Percentiles rank a stretch among this genome's conserved stretches.
Evolutionary conservation across 30 jellyfish, hydroid and myxozoan genomes (phyloP).

Genomic region (Hydra vulgaris): DNA sequence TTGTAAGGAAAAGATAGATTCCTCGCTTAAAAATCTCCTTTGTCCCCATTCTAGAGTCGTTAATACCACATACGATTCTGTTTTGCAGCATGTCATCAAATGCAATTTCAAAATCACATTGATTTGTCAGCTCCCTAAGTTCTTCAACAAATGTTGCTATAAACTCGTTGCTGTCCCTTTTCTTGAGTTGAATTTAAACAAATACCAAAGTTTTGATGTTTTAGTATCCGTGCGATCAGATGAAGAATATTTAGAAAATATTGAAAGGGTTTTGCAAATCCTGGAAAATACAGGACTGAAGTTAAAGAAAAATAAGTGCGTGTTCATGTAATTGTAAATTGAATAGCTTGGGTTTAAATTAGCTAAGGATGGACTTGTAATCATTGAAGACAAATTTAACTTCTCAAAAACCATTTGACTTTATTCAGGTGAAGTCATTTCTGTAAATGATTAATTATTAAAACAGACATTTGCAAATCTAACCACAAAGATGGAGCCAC

Average conservation of each 20-base stretch:
- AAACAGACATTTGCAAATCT: constrained; percentile 30
- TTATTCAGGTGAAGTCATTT: constrained; percentile 35
- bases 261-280: constrained; percentile 13
- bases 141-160: too few relatives aligned
- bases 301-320: constrained; percentile 32
- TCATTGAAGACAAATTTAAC: constrained; percentile 18
- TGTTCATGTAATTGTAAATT: constrained; percentile 28
- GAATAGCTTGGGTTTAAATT: constrained; percentile 30
- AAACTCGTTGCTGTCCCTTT: too few relatives aligned
- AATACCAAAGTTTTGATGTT: too few relatives aligned
- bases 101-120: too few relatives aligned
- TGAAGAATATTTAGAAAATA: constrained; percentile 7
- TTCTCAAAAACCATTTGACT: constrained; percentile 28
- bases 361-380: constrained; percentile 23
- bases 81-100: too few relatives aligned
- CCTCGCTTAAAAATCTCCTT: too few relatives aligned
- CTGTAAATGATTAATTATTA: constrained; percentile 31
- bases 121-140: too few relatives aligned
- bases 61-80: too few relatives aligned
- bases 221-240: constrained; percentile 16
- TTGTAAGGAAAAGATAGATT: too few relatives aligned
- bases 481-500: constrained; percentile 9
- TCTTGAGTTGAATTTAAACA: too few relatives aligned
- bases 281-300: constrained; percentile 20
- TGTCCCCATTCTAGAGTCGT: too few relatives aligned